Conservation (phyloP, 2,888 invertebrate genomes). For the Parnassius glacialis region DNA sequence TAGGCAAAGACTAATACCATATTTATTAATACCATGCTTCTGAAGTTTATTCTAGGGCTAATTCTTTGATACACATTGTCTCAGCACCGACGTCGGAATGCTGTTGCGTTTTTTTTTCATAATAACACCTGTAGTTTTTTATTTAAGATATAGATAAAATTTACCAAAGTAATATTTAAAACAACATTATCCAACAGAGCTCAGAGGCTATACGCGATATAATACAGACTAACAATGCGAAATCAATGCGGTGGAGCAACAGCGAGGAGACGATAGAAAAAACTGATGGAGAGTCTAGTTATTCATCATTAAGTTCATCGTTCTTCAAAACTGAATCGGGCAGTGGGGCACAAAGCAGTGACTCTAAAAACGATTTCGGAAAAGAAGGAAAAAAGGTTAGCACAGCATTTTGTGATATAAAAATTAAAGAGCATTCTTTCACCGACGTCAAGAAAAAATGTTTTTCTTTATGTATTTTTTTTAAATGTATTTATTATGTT, state of each 20-base stretch:
- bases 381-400: conserved; percentile 32
- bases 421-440: too few relatives aligned
- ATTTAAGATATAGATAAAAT: too few relatives aligned
- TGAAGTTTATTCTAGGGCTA: too few relatives aligned
- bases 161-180: not conserved
- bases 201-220: conserved; percentile 33
- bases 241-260: conserved; percentile 29
- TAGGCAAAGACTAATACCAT: too few relatives aligned
- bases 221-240: conserved; percentile 22
- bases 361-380: conserved; percentile 40
- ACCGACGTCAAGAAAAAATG: too few relatives aligned
- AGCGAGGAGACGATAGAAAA: conserved; percentile 48
- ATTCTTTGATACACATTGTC: too few relatives aligned
- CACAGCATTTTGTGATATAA: not conserved
- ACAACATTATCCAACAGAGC: conserved; percentile 39
- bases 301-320: conserved; percentile 85
- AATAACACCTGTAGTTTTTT: too few relatives aligned
- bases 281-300: conserved; percentile 80
- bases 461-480: too few relatives aligned
- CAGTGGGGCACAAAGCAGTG: conserved; percentile 60
- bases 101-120: too few relatives aligned
- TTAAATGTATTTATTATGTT: too few relatives aligned
- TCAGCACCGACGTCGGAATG: too few relatives aligned
- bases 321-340: conserved; percentile 84
- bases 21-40: too few relatives aligned